Conservation (phyloP, 2,113 vertebrate genomes). For the Eleginops maclovinus region DNA sequence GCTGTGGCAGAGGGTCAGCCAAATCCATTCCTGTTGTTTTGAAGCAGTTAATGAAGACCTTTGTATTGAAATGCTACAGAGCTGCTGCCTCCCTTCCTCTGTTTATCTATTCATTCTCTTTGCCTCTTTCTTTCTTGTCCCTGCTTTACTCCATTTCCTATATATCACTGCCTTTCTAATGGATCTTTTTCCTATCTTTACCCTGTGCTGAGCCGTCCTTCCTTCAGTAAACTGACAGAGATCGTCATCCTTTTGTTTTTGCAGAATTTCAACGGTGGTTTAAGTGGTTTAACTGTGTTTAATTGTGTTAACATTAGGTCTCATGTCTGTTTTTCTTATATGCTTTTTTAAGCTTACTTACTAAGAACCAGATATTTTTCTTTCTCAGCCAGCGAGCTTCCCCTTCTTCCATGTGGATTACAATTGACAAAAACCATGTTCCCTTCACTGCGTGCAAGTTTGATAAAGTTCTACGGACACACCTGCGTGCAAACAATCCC, state of each 20-base stretch:
- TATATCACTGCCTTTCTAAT: not conserved
- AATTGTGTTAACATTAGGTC: slow-evolving; percentile 1
- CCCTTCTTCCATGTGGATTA: slow-evolving; percentile 15
- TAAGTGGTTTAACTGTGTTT: slow-evolving; percentile 17
- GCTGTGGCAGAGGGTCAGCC: too few species aligned
- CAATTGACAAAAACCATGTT: slow-evolving; percentile 51
- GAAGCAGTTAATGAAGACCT: slow-evolving; percentile 32
- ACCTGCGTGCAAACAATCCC: slow-evolving; percentile 30
- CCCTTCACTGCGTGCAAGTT: slow-evolving; percentile 1
- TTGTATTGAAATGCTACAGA: slow-evolving; percentile 21
- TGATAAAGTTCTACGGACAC: slow-evolving; percentile 49
- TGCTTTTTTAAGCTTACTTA: slow-evolving; percentile 24
- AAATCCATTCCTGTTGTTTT: slow-evolving; percentile 29
- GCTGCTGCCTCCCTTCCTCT: slow-evolving; percentile 1
- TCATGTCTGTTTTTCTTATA: slow-evolving; percentile 24
- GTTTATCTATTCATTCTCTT: slow-evolving; percentile 2
- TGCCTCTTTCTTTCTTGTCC: not conserved
- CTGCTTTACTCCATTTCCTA: not conserved
- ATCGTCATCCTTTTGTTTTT: not conserved
- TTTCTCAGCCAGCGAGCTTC: slow-evolving; percentile 15
- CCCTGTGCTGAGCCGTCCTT: not conserved
- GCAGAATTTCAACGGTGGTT: slow-evolving; percentile 6
- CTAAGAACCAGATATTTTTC: slow-evolving; percentile 17
- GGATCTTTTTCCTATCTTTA: not conserved
- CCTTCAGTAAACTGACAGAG: not conserved